These are phyloP conservation scores for Pseudotriccus pelzelni DNA, from an alignment of 2,797 vertebrate genomes.

Conservation along the genomic window DNA sequence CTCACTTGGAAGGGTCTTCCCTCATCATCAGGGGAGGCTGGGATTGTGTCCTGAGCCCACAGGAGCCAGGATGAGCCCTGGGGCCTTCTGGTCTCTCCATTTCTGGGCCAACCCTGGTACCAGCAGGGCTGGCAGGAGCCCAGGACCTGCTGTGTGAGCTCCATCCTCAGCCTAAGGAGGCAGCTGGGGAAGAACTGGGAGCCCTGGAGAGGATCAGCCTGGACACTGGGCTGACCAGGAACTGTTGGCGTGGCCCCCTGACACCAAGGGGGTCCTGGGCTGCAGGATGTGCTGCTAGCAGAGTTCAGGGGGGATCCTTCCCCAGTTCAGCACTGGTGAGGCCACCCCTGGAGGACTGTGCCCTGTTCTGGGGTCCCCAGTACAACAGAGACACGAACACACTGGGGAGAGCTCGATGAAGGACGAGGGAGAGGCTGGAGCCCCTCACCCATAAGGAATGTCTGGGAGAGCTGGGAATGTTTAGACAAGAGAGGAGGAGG, in stretches of 20 bases:
- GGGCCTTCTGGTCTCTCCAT: rapidly evolving
- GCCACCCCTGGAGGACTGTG: not conserved
- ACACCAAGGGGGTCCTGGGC: not conserved
- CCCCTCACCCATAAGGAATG: rapidly evolving
- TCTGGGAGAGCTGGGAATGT: not conserved
- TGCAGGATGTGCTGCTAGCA: not conserved
- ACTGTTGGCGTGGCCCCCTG: not conserved
- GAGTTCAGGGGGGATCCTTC: too few species aligned
- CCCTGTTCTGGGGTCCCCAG: not conserved
- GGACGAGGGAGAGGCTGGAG: not conserved
- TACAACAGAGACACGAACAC: rapidly evolving
- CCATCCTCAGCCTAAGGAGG: not conserved
- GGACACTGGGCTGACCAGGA: rapidly evolving
- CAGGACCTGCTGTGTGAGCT: not conserved
- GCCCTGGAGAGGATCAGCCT: not conserved
- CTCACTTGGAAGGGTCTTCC: not conserved
- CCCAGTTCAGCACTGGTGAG: not conserved
- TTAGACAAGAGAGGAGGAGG: not conserved
- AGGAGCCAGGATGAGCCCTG: too few species aligned
- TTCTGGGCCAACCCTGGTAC: not conserved
- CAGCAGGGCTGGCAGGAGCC: not conserved
- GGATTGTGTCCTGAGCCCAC: not conserved
- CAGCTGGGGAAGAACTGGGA: not conserved
- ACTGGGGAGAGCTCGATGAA: rapidly evolving
- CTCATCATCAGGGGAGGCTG: rapidly evolving